Evolutionary conservation across 2,888 invertebrate genomes (phyloP), one percentile per base, ranked within the genome.

Genomic region (Xestia c-nigrum): DNA sequence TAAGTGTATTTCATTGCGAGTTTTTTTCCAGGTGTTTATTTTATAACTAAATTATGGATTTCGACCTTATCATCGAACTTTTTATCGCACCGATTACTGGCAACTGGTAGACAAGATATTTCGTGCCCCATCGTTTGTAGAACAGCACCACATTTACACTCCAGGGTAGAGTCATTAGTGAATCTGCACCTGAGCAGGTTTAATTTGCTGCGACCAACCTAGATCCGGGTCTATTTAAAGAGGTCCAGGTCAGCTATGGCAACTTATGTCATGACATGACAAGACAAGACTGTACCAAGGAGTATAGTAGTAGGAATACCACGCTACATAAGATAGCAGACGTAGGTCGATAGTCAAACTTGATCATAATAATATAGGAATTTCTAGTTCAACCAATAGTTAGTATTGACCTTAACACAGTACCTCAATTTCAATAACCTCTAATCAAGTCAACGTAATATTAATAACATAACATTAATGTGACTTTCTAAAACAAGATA

Each of bases 401-500:
- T 6, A 2, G 9, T 21, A 47, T 47, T 68, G 47, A 81, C 57
- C 55, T 81, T 68, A 69, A 63, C 81, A 50, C 55, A 81, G 40
- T 81, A 52, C 5, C 43, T 61, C 46, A 67, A 40, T 43, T 61
- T 52, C 24, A 3, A 59, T 68, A 65, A 46, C 38, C 75, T 14
- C 24, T 69, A 59, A 69, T 21, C 1, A 12, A 69, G 7, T 31
- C 57, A 59, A 52, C 63, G 50, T 81, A 76, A 79, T 47, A 38
- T 55, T 50, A 75, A 68, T 59, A 65, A 66, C 14, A 64, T 68
- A 69, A 74, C 14, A 80, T 66, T 19, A 10, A 0, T 16, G 16
- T 21, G 1, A 59, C 76, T 80, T 80, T 80, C 76, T 68, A 69
- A 74, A 81, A 59, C 82, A 3, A 46, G 82, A 69, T 52, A 5